Evolutionary conservation across 2,888 invertebrate genomes (phyloP), one percentile per base, ranked within the genome.

Genomic region (Monoplex corrugatus): DNA sequence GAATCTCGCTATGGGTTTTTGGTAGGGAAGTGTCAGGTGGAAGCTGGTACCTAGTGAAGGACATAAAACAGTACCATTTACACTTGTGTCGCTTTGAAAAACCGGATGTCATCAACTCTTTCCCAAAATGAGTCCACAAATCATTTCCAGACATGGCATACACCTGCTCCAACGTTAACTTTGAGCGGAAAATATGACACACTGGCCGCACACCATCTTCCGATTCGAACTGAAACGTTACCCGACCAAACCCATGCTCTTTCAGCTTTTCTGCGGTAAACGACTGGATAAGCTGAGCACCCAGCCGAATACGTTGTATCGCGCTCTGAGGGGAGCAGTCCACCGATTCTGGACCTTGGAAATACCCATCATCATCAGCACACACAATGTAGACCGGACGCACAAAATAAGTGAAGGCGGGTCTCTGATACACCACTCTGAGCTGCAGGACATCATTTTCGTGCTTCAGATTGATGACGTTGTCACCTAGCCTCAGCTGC

Each of bases 31-130:
- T 93, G 28, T 91, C 91, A 19, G 89, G 86, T 44, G 94, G 94
- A 8, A 97, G 97, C 93, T 97, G 96, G 96, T 98, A 98, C 93
- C 97, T 97, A 0, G 98, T 98, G 95, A 98, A 98, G 0, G 98
- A 98, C 92, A 99, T 97, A 95, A 99, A 98, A 0, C 98, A 98
- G 89, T 99, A 97, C 96, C 98, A 99, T 96, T 99, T 99, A 92
- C 97, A 97, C 75, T 91, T 89, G 40, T 94, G 93, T 92, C 97
- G 97, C 91, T 97, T 97, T 0, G 89, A 68, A 87, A 95, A 94
- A 88, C 92, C 90, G 23, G 94, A 97, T 89, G 97, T 97, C 97
- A 98, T 97, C 82, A 99, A 96, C 96, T 99, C 98, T 92, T 98
- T 97, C 0, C 98, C 99, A 95, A 98, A 97, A 95, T 97, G 96